phyloP scores from a whole-genome alignment of 1,140 invertebrate genomes.

The Meteorus sp. region DNA sequence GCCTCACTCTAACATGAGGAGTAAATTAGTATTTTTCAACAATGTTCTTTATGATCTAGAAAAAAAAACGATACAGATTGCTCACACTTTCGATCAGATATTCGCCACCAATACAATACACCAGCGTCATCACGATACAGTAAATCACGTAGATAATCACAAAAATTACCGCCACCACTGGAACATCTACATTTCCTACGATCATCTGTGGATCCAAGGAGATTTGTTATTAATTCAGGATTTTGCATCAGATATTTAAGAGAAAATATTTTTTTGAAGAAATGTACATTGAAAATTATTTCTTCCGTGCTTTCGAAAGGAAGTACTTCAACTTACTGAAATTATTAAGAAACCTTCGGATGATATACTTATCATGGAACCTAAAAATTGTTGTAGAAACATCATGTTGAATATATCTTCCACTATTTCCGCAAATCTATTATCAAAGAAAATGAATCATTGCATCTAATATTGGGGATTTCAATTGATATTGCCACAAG shows the following conservation, averaged over 20 bases:
- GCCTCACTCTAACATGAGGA: background rate
- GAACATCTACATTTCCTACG: background rate
- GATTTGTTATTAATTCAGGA: too few relatives aligned
- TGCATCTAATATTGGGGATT: background rate
- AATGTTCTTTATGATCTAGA: too few relatives aligned
- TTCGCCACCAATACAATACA: background rate
- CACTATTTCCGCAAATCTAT: background rate
- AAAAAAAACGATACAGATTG: too few relatives aligned
- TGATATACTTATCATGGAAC: background rate
- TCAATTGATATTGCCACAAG: background rate
- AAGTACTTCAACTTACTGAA: background rate
- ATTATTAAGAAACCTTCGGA: background rate
- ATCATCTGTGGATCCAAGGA: too few relatives aligned
- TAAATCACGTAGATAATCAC: background rate
- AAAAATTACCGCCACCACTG: conserved; percentile 1
- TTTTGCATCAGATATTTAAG: too few relatives aligned
- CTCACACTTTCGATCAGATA: background rate
- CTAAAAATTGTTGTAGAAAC: background rate
- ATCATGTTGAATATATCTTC: background rate
- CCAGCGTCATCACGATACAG: background rate
- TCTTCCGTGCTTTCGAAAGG: too few relatives aligned
- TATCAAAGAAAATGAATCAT: background rate
- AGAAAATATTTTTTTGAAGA: too few relatives aligned
- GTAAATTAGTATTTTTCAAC: too few relatives aligned
- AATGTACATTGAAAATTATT: too few relatives aligned